Percentiles rank a stretch among this genome's conserved stretches.
phyloP scores from a whole-genome alignment of 2,113 vertebrate genomes.

The Serinus canaria region DNA sequence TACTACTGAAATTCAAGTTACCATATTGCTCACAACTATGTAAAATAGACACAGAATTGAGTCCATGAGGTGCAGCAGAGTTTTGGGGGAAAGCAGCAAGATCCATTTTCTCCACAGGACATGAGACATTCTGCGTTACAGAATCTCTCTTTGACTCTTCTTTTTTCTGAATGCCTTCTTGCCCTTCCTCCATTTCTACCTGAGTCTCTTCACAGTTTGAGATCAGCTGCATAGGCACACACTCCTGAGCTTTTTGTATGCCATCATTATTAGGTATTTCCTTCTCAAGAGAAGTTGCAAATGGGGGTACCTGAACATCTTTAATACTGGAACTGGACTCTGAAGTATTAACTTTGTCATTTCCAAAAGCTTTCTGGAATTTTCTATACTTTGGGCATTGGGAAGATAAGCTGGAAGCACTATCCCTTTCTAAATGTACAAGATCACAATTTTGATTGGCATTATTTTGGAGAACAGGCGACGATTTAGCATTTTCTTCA shows the following conservation, averaged over 20 bases:
- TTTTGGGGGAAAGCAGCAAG: constrained; percentile 19
- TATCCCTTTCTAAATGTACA: constrained; percentile 56
- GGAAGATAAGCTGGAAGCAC: constrained; percentile 62
- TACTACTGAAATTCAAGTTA: constrained; percentile 61
- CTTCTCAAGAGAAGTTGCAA: constrained; percentile 69
- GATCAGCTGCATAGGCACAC: constrained; percentile 52
- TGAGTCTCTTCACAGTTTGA: constrained; percentile 68
- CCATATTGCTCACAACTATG: constrained; percentile 69
- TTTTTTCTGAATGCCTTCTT: constrained; percentile 16
- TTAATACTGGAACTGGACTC: constrained; percentile 75
- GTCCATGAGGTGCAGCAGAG: constrained; percentile 50
- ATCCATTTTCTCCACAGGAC: constrained; percentile 47
- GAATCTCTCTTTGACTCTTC: constrained; percentile 10
- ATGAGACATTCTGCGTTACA: neutral
- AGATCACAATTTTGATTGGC: constrained; percentile 57
- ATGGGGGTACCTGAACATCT: constrained; percentile 69
- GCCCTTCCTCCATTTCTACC: constrained; percentile 44
- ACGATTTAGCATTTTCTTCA: constrained; percentile 59
- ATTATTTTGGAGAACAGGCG: constrained; percentile 47
- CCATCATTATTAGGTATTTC: constrained; percentile 65
- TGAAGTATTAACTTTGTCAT: constrained; percentile 77
- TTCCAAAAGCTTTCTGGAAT: constrained; percentile 79
- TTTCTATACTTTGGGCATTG: constrained; percentile 81
- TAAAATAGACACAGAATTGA: constrained; percentile 65
- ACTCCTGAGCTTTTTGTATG: constrained; percentile 64